Conservation (phyloP, 2,113 vertebrate genomes). For the Sterna hirundo region DNA sequence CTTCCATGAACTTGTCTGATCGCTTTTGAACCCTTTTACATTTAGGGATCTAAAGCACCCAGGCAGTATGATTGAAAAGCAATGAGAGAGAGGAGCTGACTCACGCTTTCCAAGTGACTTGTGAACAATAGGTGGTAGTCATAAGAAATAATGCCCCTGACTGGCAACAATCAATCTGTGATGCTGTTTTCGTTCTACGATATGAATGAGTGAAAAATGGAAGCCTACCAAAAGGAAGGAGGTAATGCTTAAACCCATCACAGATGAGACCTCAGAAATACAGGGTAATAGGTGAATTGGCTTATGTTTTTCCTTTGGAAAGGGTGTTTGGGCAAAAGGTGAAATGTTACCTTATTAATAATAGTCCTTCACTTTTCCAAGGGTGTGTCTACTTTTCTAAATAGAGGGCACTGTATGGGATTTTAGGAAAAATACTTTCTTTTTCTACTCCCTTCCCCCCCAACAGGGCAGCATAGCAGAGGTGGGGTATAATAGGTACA, state of each 20-base stretch:
- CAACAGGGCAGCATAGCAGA: not conserved
- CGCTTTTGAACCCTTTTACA: not conserved
- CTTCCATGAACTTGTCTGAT: not conserved
- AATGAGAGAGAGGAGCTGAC: not conserved
- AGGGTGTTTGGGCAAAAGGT: not conserved
- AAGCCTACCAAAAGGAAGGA: not conserved
- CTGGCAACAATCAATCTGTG: not conserved
- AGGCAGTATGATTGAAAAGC: not conserved
- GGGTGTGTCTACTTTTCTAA: not conserved
- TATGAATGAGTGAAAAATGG: not conserved
- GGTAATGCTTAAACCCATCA: not conserved
- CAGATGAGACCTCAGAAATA: not conserved
- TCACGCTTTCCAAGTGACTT: not conserved
- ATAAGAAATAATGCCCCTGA: not conserved
- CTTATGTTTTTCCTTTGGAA: not conserved
- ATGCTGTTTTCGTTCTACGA: not conserved
- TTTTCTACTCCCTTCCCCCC: accelerated
- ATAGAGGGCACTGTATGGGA: not conserved
- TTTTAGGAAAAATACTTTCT: not conserved
- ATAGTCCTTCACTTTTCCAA: not conserved
- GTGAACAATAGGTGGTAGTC: not conserved
- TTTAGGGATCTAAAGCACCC: not conserved
- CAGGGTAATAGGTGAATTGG: not conserved
- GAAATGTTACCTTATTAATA: not conserved
- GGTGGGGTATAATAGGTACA: not conserved